phyloP scores from a whole-genome alignment of 2,888 invertebrate genomes.

The Melipona beecheii region DNA sequence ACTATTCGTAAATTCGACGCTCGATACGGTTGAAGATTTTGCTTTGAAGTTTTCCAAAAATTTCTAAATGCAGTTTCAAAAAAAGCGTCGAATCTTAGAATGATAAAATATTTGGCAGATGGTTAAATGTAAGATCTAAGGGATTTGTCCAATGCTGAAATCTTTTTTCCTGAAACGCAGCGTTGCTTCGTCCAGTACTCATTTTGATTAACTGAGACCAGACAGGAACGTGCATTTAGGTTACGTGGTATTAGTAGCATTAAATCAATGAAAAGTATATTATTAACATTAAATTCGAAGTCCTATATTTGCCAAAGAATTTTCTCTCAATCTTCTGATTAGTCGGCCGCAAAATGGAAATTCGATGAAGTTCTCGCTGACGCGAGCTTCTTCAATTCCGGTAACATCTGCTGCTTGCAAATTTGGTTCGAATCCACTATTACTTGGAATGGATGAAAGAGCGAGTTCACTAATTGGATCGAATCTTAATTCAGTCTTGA shows the following conservation, averaged over 20 bases:
- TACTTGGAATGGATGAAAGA: neutral
- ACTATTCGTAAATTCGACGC: no score
- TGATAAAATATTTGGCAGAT: no score
- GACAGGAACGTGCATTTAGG: no score
- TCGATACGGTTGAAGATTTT: no score
- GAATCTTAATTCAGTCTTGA: neutral
- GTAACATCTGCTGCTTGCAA: slow-evolving; percentile 3
- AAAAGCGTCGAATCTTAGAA: no score
- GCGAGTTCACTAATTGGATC: neutral
- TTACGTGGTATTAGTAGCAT: no score
- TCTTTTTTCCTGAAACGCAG: no score
- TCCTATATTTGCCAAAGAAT: neutral
- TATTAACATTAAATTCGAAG: neutral
- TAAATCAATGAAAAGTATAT: neutral
- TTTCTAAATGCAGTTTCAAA: no score
- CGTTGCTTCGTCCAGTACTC: no score
- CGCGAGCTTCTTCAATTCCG: neutral
- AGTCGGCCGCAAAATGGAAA: neutral
- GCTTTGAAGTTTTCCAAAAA: no score
- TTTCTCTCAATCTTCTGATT: slow-evolving; percentile 5
- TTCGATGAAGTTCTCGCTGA: slow-evolving; percentile 6
- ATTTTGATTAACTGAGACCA: neutral
- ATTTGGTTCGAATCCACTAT: slow-evolving; percentile 21
- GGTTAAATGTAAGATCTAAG: no score
- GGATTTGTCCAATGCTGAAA: no score